Percentiles rank a stretch among this genome's conserved stretches.
phyloP scores from a whole-genome alignment of 2,113 vertebrate genomes.

The Oophaga pumilio region DNA sequence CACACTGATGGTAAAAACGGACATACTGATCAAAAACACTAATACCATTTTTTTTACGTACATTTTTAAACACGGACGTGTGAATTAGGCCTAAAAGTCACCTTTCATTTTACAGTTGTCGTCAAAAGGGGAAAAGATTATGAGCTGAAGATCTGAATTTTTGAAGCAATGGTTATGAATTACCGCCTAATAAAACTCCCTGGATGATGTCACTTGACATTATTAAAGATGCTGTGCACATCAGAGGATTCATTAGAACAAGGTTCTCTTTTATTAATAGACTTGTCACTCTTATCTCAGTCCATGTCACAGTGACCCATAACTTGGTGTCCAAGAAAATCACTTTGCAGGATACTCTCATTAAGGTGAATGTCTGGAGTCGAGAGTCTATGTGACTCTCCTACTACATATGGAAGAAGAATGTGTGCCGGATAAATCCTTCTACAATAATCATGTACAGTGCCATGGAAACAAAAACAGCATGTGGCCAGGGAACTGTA shows the following conservation, averaged over 20 bases:
- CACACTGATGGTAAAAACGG: too few relatives aligned
- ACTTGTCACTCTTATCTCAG: constrained; percentile 7
- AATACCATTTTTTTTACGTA: too few relatives aligned
- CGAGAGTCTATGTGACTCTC: not conserved
- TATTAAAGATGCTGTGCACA: not conserved
- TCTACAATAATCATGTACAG: not conserved
- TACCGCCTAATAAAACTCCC: not conserved
- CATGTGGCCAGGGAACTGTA: too few relatives aligned
- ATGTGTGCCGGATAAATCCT: not conserved
- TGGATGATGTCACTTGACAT: not conserved
- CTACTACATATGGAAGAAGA: constrained; percentile 9
- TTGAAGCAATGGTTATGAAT: not conserved
- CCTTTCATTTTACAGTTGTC: not conserved
- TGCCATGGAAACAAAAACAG: too few relatives aligned
- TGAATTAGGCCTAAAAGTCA: not conserved
- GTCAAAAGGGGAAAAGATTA: not conserved
- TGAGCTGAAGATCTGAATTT: not conserved
- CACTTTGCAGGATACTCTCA: not conserved
- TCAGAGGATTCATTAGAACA: not conserved
- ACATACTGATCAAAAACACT: too few relatives aligned
- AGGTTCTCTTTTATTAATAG: constrained; percentile 4
- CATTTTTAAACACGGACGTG: too few relatives aligned
- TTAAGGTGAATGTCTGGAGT: not conserved
- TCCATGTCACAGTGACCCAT: constrained; percentile 42
- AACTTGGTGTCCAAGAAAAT: constrained; percentile 22